Percentiles rank a stretch among this genome's conserved stretches.
Evolutionary conservation across 1,140 invertebrate species (phyloP).

Genomic region (Diachasma alloeum): DNA sequence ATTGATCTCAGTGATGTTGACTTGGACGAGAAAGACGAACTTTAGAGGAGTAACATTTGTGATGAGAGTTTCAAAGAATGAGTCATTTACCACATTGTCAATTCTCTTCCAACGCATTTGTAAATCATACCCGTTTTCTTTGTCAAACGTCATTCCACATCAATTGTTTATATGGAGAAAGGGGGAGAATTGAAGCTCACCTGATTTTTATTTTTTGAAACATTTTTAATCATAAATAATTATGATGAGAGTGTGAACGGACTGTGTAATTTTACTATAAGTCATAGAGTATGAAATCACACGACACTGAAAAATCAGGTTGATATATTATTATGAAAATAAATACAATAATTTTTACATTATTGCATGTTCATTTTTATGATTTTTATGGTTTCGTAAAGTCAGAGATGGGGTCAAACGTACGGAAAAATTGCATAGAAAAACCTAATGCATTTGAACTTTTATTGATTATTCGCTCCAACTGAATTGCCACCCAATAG

Average conservation of each 20-base stretch:
- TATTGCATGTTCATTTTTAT: neutral
- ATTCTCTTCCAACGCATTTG: neutral
- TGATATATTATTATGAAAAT: neutral
- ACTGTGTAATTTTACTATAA: neutral
- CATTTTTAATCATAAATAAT: slow-evolving; percentile 6
- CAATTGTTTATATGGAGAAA: neutral
- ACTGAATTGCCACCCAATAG: too few relatives aligned
- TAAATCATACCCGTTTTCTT: neutral
- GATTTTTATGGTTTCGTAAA: neutral
- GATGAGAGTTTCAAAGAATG: neutral
- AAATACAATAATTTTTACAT: neutral
- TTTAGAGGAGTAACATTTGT: slow-evolving; percentile 66
- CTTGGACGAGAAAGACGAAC: slow-evolving; percentile 86
- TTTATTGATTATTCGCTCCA: too few relatives aligned
- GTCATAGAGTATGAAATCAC: neutral
- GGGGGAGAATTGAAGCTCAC: neutral
- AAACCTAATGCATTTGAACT: too few relatives aligned
- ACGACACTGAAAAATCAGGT: neutral
- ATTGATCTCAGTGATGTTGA: slow-evolving; percentile 92
- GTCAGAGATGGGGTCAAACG: too few relatives aligned
- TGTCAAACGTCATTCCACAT: neutral
- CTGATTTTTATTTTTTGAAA: neutral
- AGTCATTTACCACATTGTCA: neutral
- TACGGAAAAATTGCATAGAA: too few relatives aligned
- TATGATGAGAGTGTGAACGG: neutral